phyloP scores from a whole-genome alignment of 2,113 vertebrate species.

The Clarias gariepinus region DNA sequence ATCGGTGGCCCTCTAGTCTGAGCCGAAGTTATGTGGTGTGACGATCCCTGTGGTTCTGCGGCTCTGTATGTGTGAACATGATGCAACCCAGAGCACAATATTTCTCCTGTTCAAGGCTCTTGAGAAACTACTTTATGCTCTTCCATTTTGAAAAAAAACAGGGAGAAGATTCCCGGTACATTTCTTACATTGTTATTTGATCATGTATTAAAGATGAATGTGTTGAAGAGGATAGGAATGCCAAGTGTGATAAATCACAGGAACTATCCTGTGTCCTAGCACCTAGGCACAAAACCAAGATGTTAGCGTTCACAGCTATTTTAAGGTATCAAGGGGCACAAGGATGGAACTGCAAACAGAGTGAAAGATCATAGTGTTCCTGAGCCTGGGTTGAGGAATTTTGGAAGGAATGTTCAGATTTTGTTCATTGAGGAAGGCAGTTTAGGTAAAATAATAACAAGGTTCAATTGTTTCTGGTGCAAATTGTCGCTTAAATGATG shows the following conservation, averaged over 20 bases:
- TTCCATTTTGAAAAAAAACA: neutral
- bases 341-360: neutral
- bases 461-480: neutral
- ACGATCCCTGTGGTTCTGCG: slow-evolving; percentile 31
- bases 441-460: neutral
- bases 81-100: slow-evolving; percentile 45
- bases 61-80: slow-evolving; percentile 23
- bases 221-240: neutral
- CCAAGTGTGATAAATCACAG: neutral
- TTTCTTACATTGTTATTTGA: neutral
- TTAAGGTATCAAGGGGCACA: neutral
- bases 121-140: neutral
- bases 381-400: neutral
- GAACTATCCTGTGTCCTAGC: neutral
- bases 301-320: neutral
- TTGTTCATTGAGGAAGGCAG: neutral
- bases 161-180: slow-evolving; percentile 12
- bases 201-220: neutral
- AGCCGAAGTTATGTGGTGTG: slow-evolving; percentile 17
- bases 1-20: neutral
- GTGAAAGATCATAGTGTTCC: neutral
- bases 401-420: neutral
- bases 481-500: neutral
- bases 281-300: neutral
- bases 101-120: slow-evolving; percentile 18